Conservation (phyloP, 2,113 vertebrate genomes). For the Cynopterus brachyotis region DNA sequence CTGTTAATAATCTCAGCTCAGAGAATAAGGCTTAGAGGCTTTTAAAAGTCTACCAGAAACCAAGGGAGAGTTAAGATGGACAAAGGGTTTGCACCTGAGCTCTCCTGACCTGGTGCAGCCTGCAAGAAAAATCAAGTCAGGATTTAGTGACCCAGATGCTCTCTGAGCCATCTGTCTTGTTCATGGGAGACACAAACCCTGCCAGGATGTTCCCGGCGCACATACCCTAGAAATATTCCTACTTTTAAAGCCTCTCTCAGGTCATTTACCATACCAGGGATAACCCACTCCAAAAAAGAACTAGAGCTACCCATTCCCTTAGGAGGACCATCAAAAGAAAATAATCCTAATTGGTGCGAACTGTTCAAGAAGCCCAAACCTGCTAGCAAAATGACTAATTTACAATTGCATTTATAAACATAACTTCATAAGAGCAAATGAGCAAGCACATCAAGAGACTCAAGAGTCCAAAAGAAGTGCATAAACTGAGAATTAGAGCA, state of each 20-base stretch:
- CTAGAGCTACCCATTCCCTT: not conserved
- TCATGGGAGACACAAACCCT: not conserved
- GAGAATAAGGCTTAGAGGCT: not conserved
- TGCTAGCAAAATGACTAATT: not conserved
- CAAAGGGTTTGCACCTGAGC: not conserved
- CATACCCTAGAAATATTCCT: not conserved
- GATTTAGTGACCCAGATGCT: not conserved
- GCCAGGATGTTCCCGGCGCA: not conserved
- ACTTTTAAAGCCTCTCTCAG: not conserved
- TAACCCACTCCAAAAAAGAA: not conserved
- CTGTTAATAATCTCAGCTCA: not conserved
- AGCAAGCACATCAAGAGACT: not conserved
- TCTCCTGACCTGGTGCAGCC: not conserved
- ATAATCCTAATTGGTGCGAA: not conserved
- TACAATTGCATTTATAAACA: not conserved
- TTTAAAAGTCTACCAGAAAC: not conserved
- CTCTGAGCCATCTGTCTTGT: not conserved
- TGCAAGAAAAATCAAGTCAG: not conserved
- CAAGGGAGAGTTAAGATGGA: not conserved
- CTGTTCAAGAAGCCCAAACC: not conserved
- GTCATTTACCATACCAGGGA: not conserved
- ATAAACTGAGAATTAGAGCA: constrained; percentile 4
- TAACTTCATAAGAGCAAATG: not conserved
- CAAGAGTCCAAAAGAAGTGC: not conserved
- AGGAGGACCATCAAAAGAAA: not conserved